Conservation (phyloP, 2,113 vertebrate genomes). For the Tor tambroides region DNA sequence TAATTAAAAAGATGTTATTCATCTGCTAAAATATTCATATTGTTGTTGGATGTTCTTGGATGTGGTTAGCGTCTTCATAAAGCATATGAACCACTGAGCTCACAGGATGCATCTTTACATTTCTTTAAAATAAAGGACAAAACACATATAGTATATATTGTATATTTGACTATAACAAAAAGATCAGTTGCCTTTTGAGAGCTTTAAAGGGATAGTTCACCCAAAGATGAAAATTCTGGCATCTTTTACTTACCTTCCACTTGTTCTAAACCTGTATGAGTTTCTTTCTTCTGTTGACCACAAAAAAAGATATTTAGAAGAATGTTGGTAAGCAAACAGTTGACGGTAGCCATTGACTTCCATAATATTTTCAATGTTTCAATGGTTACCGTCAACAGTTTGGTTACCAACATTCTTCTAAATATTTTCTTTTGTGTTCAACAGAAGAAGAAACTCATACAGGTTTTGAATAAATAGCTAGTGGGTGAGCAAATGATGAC, state of each 20-base stretch:
- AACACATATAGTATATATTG: background rate
- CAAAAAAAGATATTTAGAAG: too few relatives aligned
- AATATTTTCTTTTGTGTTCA: background rate
- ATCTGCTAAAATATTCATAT: background rate
- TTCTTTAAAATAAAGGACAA: background rate
- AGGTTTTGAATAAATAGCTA: background rate
- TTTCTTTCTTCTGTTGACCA: too few relatives aligned
- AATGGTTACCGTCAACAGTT: background rate
- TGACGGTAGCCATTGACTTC: too few relatives aligned
- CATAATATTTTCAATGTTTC: too few relatives aligned
- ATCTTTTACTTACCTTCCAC: too few relatives aligned
- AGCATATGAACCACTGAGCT: background rate
- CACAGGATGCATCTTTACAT: background rate
- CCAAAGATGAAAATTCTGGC: too few relatives aligned
- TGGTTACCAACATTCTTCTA: background rate
- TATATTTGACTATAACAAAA: background rate
- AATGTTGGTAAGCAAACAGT: too few relatives aligned
- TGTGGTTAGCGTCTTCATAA: background rate
- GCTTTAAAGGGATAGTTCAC: background rate
- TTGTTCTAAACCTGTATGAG: too few relatives aligned
- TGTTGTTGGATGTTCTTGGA: background rate
- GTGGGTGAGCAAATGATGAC: background rate
- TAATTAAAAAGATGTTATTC: background rate
- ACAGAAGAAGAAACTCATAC: background rate
- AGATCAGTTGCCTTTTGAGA: background rate